Evolutionary conservation across 2,797 vertebrate genomes (phyloP), one percentile per base, ranked within the genome.

Genomic region (Clangula hyemalis): DNA sequence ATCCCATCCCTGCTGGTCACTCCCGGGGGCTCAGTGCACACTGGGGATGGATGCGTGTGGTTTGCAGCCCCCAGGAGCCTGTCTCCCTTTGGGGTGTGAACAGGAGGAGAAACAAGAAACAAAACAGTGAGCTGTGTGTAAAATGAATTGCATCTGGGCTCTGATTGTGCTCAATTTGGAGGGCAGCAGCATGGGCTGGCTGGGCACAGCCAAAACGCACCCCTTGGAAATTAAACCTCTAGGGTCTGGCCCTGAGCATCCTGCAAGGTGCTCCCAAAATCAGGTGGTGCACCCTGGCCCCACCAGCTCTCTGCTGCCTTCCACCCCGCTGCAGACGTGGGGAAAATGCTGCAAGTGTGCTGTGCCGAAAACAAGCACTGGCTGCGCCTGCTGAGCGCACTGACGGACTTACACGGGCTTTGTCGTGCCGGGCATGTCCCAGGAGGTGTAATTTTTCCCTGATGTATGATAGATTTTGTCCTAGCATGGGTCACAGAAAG

Each of bases 401-500:
- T 75, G 54, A 39, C 0, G 5, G 69, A 61, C 64, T 41, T 83
- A 54, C 71, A 22, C 0, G 4, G 39, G 32, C 7, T 25, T 49
- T 27, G 2, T 57, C 51, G 41, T 45, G 86, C 87, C 45, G 86
- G 68, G 43, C 83, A 34, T 65, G 49, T 72, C 87, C 85, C 77
- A 9, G 79, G 87, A 91, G 57, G 85, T 76, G 47, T 39, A 56
- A n/a, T 96, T 97, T 96, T 94, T 82, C 94, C 94, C 92, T 70
- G 92, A 76, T 94, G 71, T 66, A 30, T 89, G 96, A 93, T 81
- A 93, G 95, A 86, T 97, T 97, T 96, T 96, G 94, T 97, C 97
- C 96, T 97, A 84, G 20, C 72, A 4, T 2, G 69, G 97, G 96
- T 98, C 97, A 97, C 70, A 76, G 87, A 73, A 95, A 96, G 88